A percentile compares a stretch with the other conserved stretches of the same genome.
These are phyloP conservation scores for Lycorma delicatula DNA, from an alignment of 1,140 invertebrate genomes.

Conservation along the genomic window DNA sequence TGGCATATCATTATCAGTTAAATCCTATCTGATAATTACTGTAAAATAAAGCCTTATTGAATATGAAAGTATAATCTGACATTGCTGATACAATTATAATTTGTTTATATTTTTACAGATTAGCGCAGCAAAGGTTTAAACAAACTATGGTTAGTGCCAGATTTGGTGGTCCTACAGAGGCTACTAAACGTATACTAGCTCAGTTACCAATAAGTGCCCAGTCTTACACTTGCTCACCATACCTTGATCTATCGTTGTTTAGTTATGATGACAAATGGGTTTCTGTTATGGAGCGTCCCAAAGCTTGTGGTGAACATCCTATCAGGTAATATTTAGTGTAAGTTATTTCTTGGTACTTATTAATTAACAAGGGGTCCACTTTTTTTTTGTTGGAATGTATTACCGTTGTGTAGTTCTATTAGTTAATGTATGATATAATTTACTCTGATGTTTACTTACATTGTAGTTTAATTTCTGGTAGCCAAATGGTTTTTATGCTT, in stretches of 20 bases:
- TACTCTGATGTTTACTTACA: no score
- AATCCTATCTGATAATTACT: no score
- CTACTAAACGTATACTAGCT: slow-evolving; percentile 79
- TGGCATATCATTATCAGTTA: no score
- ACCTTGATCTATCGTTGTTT: slow-evolving; percentile 86
- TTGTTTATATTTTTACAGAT: slow-evolving; percentile 30
- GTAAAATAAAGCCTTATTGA: no score
- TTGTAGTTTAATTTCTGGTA: no score
- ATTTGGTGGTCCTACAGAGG: slow-evolving; percentile 75
- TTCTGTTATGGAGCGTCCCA: slow-evolving; percentile 89
- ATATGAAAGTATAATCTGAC: no score
- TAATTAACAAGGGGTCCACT: no score
- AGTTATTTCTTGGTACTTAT: slow-evolving; percentile 4
- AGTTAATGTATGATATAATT: no score
- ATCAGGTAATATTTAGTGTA: slow-evolving; percentile 57
- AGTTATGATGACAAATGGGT: slow-evolving; percentile 96
- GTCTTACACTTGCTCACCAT: slow-evolving; percentile 86
- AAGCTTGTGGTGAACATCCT: slow-evolving; percentile 87
- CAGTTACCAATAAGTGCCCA: slow-evolving; percentile 93
- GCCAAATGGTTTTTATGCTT: no score
- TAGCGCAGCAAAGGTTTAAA: slow-evolving; percentile 63
- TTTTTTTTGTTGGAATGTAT: no score
- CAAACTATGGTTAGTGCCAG: slow-evolving; percentile 81
- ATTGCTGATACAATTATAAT: no score
- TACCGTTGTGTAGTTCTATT: no score